phyloP scores from a whole-genome alignment of 2,797 vertebrate genomes.

The Echiichthys vipera region DNA sequence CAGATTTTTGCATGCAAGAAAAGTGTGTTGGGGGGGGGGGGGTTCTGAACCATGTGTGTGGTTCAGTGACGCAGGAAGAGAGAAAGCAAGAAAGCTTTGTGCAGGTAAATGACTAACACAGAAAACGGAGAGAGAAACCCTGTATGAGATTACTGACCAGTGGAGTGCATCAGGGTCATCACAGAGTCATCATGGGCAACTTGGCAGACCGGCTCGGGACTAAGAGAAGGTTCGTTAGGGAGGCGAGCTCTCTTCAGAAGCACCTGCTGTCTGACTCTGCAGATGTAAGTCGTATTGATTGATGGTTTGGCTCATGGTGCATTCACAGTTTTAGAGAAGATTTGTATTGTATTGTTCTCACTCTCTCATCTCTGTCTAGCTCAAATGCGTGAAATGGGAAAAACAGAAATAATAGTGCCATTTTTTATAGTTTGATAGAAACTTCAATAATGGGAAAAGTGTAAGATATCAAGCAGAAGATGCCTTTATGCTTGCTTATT shows the following conservation, averaged over 20 bases:
- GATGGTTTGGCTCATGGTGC: not conserved
- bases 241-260: conserved; percentile 76
- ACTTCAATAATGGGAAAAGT: not conserved
- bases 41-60: not conserved
- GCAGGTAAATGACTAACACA: conserved; percentile 53
- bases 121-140: conserved; percentile 37
- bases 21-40: conserved; percentile 10
- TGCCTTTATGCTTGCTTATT: not conserved
- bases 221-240: conserved; percentile 74
- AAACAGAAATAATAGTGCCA: not conserved
- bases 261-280: conserved; percentile 80
- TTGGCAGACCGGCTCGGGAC: conserved; percentile 77
- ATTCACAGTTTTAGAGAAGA: conserved; percentile 5
- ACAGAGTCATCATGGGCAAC: conserved; percentile 80
- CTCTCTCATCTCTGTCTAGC: too few relatives aligned
- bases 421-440: not conserved
- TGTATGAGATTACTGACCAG: conserved; percentile 35
- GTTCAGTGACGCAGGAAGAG: conserved; percentile 74
- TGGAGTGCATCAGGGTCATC: conserved; percentile 52
- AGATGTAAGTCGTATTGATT: conserved; percentile 78
- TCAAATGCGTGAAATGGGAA: not conserved
- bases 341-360: not conserved
- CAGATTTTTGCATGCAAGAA: conserved; percentile 75
- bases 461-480: not conserved
- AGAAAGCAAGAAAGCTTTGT: conserved; percentile 46